Percentiles rank a stretch among this genome's conserved stretches.
Conservation (phyloP, 1,140 invertebrate genomes). For the Babylonia areolata region DNA sequence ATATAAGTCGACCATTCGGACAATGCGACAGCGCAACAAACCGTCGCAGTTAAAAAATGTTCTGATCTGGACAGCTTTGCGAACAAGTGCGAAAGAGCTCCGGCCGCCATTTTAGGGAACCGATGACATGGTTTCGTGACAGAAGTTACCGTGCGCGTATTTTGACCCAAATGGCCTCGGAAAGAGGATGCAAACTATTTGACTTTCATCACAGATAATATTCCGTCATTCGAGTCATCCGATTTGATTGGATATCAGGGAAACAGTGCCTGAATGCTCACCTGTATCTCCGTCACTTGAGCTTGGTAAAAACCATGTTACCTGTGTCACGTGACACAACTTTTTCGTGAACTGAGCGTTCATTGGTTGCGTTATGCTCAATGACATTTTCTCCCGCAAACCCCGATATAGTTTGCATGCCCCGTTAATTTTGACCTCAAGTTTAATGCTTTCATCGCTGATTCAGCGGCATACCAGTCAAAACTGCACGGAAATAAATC, state of each 20-base stretch:
- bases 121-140: neutral
- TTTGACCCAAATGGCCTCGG: neutral
- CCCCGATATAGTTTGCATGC: neutral
- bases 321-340: constrained; percentile 24
- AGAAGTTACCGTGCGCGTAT: neutral
- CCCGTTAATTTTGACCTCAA: too few species aligned
- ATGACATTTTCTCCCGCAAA: neutral
- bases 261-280: neutral
- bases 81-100: too few species aligned
- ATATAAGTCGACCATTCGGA: too few species aligned
- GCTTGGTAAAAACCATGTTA: constrained; percentile 1
- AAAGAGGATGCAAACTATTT: neutral
- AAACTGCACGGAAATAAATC: too few species aligned
- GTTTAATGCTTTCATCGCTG: too few species aligned
- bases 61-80: too few species aligned
- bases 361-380: neutral
- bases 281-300: neutral
- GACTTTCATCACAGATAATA: neutral
- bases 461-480: too few species aligned
- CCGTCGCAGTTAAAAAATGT: too few species aligned
- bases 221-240: neutral
- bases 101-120: neutral
- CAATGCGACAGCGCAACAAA: too few species aligned
- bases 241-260: neutral
- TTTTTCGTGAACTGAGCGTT: neutral